Evolutionary conservation across 2,888 invertebrate genomes (phyloP), one percentile per base, ranked within the genome.

Genomic region (Hetaerina titia): DNA sequence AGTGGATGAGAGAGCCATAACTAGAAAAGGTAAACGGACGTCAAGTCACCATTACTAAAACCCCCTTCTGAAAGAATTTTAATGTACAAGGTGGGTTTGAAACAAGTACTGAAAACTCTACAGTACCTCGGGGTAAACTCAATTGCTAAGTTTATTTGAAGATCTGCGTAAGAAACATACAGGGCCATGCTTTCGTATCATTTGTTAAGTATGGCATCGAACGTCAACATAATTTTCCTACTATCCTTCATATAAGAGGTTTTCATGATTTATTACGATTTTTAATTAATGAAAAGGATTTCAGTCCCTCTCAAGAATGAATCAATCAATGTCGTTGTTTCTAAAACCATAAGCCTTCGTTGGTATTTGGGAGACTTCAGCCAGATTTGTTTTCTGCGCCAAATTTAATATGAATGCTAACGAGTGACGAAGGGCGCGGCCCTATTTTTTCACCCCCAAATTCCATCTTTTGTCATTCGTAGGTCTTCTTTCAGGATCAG

Each of bases 381-480:
- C 9, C n/a, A 22, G 69, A 9, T 69, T 69, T 69, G 45, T 45
- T 69, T 69, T 69, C 22, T 19, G 22, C 22, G 22, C n/a, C n/a
- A 7, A 69, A n/a, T 19, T 7, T 22, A 69, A 22, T 69, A 69
- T n/a, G 69, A 69, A 69, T 60, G 60, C 60, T 60, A 74, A 74
- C 8, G 25, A 74, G 25, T 25, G 11, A 81, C 81, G 25, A 31
- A 81, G 81, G 81, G 81, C 81, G 81, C 81, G 31, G 81, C 81
- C 81, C 25, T 81, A 31, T 11, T 81, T 81, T 81, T 81, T 81
- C 13, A 81, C 81, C 81, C 25, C 31, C 81, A 11, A 81, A 81
- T 81, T 81, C 81, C 81, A 31, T 31, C 81, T 81, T 45, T 81
- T 31, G 81, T 81, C 31, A 81, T 81, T 81, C 25, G 81, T 81